Evolutionary conservation across 2,888 invertebrate genomes (phyloP), one percentile per base, ranked within the genome.

Genomic region (Dolichomitus sp.): DNA sequence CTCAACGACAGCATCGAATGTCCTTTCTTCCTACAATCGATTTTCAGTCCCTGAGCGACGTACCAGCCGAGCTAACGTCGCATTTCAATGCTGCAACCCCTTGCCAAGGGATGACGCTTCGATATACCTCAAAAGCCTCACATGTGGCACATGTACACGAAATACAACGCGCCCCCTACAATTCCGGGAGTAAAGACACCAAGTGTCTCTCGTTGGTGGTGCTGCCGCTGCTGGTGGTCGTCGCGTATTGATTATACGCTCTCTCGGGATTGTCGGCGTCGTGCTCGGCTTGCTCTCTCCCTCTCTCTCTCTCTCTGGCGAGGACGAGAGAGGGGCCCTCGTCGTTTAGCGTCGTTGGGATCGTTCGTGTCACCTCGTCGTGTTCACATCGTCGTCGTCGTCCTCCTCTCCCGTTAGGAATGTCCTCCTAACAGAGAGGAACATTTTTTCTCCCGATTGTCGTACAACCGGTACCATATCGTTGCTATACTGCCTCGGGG

Each of bases 341-440:
- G 79, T 76, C 79, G 83, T 80, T 77, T 76, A 76, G 80, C 83
- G 83, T 80, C 80, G 72, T 75, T 75, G 42, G 50, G 50, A 66
- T 70, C 72, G 72, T 52, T 77, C 80, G 80, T 66, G 83, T 80
- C 76, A 63, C 42, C 78, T 76, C 72, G 72, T 72, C 72, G 73
- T 73, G 73, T 73, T 80, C 68, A 54, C 61, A 37, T 68, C 76
- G 37, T 61, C 57, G 42, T 75, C 65, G 45, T 68, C 17, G 14
- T 59, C 76, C 68, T 40, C 40, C 37, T 33, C 30, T 66, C 69
- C 30, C 48, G 54, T 72, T 61, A 68, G 40, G 45, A 57, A 73
- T 52, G 12, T 76, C 37, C 61, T 59, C 66, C 40, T 27, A 30
- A 17, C 17, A 40, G 17, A 14, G 37, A 61, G 17, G 37, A 61